These are phyloP conservation scores for Gobius niger DNA, from an alignment of 2,113 vertebrate species.

Conservation along the genomic window DNA sequence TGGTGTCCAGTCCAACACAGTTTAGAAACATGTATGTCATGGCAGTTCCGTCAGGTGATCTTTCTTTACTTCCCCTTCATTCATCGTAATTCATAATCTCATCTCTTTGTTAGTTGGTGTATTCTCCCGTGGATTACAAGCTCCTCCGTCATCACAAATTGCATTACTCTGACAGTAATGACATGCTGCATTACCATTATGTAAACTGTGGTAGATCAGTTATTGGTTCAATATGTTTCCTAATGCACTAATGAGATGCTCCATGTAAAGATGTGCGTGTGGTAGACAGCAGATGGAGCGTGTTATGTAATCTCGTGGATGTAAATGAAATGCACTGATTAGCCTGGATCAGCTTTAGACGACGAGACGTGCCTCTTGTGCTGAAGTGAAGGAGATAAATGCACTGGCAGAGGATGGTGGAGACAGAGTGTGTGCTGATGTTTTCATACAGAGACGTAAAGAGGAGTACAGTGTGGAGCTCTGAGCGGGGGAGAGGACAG, in stretches of 20 bases:
- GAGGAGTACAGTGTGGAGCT: slow-evolving; percentile 26
- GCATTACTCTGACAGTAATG: slow-evolving; percentile 64
- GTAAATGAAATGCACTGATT: slow-evolving; percentile 52
- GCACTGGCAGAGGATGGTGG: slow-evolving; percentile 6
- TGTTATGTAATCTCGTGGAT: slow-evolving; percentile 53
- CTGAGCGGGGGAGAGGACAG: slow-evolving; percentile 42
- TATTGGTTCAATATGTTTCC: slow-evolving; percentile 54
- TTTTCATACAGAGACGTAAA: slow-evolving; percentile 21
- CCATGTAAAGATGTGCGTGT: slow-evolving; percentile 52
- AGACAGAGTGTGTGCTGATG: slow-evolving; percentile 29
- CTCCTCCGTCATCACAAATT: slow-evolving; percentile 40
- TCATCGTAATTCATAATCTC: slow-evolving; percentile 46
- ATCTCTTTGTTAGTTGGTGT: slow-evolving; percentile 47
- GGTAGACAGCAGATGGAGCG: slow-evolving; percentile 56
- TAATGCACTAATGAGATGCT: slow-evolving; percentile 68
- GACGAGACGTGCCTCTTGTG: slow-evolving; percentile 14
- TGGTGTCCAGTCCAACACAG: too few relatives aligned
- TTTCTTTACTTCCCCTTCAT: neutral
- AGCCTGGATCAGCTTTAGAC: slow-evolving; percentile 31
- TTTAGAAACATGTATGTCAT: too few relatives aligned
- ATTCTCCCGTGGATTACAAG: slow-evolving; percentile 55
- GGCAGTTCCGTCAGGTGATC: too few relatives aligned
- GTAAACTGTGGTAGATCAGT: slow-evolving; percentile 65
- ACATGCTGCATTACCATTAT: slow-evolving; percentile 55
- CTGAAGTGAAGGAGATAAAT: slow-evolving; percentile 43